phyloP scores from a whole-genome alignment of 1,140 invertebrate genomes.

The Diabrotica undecimpunctata region DNA sequence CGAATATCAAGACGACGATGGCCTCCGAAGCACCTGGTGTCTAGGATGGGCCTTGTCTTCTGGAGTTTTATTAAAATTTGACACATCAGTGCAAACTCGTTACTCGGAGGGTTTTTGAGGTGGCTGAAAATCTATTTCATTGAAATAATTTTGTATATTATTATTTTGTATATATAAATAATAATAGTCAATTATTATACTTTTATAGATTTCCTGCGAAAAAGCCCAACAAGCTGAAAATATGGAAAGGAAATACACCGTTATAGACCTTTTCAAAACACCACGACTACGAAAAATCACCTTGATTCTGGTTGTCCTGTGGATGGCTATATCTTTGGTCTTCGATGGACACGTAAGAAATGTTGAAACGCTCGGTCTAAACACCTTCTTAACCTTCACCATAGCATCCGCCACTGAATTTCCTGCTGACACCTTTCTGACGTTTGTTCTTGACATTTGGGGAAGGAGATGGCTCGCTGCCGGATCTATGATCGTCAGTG shows the following conservation, averaged over 20 bases:
- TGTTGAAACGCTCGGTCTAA: slow-evolving; percentile 70
- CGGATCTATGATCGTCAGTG: slow-evolving; percentile 72
- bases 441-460: slow-evolving; percentile 74
- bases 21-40: too few relatives aligned
- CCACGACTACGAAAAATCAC: slow-evolving; percentile 68
- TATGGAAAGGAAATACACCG: slow-evolving; percentile 65
- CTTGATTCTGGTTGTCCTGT: slow-evolving; percentile 71
- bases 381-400: slow-evolving; percentile 80
- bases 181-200: not conserved
- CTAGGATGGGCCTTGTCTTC: too few relatives aligned
- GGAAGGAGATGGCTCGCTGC: slow-evolving; percentile 81
- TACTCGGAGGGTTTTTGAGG: too few relatives aligned
- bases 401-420: slow-evolving; percentile 77
- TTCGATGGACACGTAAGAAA: slow-evolving; percentile 85
- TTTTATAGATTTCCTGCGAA: slow-evolving; percentile 45
- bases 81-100: too few relatives aligned
- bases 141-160: too few relatives aligned
- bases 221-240: slow-evolving; percentile 65
- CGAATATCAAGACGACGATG: too few relatives aligned
- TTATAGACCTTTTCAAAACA: slow-evolving; percentile 73
- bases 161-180: too few relatives aligned
- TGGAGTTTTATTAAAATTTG: too few relatives aligned
- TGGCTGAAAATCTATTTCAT: too few relatives aligned
- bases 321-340: slow-evolving; percentile 82
- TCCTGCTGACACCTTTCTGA: slow-evolving; percentile 78